Percentiles rank a stretch among this genome's conserved stretches.
These are phyloP conservation scores for Brienomyrus longianalis DNA, from an alignment of 2,113 vertebrate genomes.

Conservation along the genomic window DNA sequence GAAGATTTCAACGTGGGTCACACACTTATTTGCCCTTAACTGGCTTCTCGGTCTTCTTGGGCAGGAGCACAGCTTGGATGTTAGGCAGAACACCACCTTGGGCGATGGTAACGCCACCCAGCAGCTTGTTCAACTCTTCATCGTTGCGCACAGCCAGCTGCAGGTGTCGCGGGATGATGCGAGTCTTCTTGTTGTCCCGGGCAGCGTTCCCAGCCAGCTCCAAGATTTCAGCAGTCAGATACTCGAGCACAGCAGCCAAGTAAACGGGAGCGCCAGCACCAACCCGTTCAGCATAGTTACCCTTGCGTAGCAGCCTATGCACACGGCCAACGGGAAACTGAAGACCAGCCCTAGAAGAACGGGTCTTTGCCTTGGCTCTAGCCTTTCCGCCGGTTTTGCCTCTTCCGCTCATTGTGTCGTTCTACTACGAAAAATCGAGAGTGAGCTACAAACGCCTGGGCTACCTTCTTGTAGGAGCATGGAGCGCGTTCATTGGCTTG, in stretches of 20 bases:
- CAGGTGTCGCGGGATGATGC: constrained; percentile 7
- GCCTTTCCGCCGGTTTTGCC: constrained; percentile 12
- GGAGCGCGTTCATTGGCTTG: not conserved
- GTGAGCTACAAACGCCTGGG: not conserved
- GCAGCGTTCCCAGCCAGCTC: constrained; percentile 17
- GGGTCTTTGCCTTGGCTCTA: constrained; percentile 8
- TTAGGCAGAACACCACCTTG: constrained; percentile 14
- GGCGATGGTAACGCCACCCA: constrained; percentile 10
- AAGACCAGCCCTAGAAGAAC: constrained; percentile 8
- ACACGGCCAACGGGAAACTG: constrained; percentile 16
- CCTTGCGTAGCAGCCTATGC: constrained; percentile 9
- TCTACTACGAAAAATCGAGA: not conserved
- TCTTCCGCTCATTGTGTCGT: not conserved
- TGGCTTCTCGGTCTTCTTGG: constrained; percentile 18
- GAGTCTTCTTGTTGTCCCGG: constrained; percentile 18
- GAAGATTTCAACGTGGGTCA: not conserved
- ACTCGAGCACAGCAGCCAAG: constrained; percentile 14
- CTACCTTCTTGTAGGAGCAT: not conserved
- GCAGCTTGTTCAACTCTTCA: constrained; percentile 13
- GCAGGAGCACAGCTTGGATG: constrained; percentile 16
- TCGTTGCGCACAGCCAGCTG: constrained; percentile 16
- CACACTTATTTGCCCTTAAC: not conserved
- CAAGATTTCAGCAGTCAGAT: constrained; percentile 14
- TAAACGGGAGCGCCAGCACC: constrained; percentile 15
- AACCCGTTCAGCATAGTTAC: constrained; percentile 17